Base-by-base conservation (phyloP, 2,797 vertebrate species). In the Crocidura indochinensis region DNA sequence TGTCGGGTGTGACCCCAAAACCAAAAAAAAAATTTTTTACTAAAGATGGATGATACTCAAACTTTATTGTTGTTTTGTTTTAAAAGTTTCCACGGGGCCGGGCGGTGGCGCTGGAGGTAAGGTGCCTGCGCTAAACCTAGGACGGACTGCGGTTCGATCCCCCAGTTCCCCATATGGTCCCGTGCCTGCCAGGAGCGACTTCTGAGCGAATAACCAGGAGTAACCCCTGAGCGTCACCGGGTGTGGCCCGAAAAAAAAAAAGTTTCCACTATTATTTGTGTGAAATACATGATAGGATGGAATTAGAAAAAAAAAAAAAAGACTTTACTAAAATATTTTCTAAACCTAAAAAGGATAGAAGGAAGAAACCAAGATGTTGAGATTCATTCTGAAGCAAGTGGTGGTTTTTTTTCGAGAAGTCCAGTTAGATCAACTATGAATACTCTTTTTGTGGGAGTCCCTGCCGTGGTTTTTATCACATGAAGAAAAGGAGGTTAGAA, bases 11-110 rank as follows among this genome's bases (percentile, higher is more conserved):
- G 38, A 5, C 38, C 38, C 38, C 2, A 38, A 38, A 38, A 38
- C 2, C 38, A 2, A 38, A 38, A 38, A 38, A 38, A 38, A 38
- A 2, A 38, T 38, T 38, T 76, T 81, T 78, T 76, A 80, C 44
- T 83, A 24, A 12, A 75, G 65, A 81, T 67, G n/a, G 72, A 4
- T 77, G 62, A 72, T 85, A 67, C 4, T 69, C 76, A 20, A 44
- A 49, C 49, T 71, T 90, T 92, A 83, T 77, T 84, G 73, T n/a
- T 90, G 24, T 68, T 85, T 90, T 87, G 22, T 89, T 79, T 86
- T 47, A 80, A 10, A n/a, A n/a, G n/a, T n/a, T n/a, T n/a, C n/a
- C n/a, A n/a, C n/a, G n/a, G n/a, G n/a, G n/a, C n/a, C n/a, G n/a
- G n/a, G n/a, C n/a, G 24, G n/a, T n/a, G n/a, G n/a, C n/a, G n/a